Base-by-base conservation (phyloP, 2,888 invertebrate species). In the Mylabris sibirica region DNA sequence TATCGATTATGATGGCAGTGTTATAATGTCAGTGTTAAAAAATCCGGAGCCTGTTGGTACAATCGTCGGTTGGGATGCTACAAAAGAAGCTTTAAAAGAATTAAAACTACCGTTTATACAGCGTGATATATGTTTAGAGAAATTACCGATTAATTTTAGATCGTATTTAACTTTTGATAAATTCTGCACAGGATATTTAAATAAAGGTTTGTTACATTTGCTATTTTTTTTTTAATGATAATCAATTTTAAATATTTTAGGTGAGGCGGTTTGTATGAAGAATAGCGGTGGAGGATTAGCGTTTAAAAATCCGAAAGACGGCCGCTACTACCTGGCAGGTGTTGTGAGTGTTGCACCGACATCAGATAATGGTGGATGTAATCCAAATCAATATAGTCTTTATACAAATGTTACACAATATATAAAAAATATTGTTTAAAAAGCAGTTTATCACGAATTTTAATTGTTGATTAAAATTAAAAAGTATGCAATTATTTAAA, bases 261-360 rank as follows among this genome's bases (percentile, higher is more conserved):
- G 84, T 66, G 82, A 83, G 17, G 77, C 85, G 1, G 86, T 86
- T 12, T 87, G 87, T 66, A 80, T 83, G 57, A 87, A 87, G 3
- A 87, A 87, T 71, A 87, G 86, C 72, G 87, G 87, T 0, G 86
- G 87, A 14, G 86, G 85, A 57, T 77, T 86, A n/a, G 83, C 84
- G 0, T 84, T 86, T 62, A 71, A 77, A 49, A 64, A 74, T 59
- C n/a, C 30, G 2, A 77, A 70, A 22, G 72, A 78, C 26, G 76
- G 75, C 2, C 72, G 82, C 4, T 86, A 84, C 82, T 86, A 83
- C 70, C 76, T 87, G 6, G 79, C 84, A 60, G 87, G 87, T 0
- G 80, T 87, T 64, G 86, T 87, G 4, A 87, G 86, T 69, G 77
- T 84, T 38, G 82, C 84, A 9, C 74, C 85, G 6, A 80, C 79